Conservation (phyloP, 2,797 vertebrate genomes). For the Sebastiscus albofasciatus region DNA sequence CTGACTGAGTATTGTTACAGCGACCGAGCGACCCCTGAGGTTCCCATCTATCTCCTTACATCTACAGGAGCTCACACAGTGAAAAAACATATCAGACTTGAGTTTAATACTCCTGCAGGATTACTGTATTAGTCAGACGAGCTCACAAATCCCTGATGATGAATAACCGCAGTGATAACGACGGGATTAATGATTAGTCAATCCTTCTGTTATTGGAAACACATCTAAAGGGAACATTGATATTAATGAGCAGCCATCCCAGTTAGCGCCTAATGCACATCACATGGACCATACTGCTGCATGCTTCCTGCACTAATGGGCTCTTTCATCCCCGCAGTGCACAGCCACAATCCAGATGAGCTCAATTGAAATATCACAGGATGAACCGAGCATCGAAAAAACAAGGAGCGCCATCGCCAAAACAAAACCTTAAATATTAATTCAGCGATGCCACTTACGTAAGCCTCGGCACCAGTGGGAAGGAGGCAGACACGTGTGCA, state of each 20-base stretch:
- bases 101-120: conserved; percentile 11
- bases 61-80: not conserved
- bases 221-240: conserved; percentile 59
- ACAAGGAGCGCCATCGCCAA: conserved; percentile 44
- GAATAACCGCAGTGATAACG: conserved; percentile 24
- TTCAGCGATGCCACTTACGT: conserved; percentile 63
- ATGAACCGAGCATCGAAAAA: conserved; percentile 29
- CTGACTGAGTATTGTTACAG: conserved; percentile 11
- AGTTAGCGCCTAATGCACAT: conserved; percentile 54
- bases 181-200: conserved; percentile 47
- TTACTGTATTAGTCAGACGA: conserved; percentile 21
- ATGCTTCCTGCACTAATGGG: conserved; percentile 49
- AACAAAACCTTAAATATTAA: conserved; percentile 77
- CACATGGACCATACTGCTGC: conserved; percentile 61
- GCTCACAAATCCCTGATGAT: conserved; percentile 23
- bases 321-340: conserved; percentile 64
- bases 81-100: not conserved
- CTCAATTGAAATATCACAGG: conserved; percentile 62
- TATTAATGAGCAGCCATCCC: conserved; percentile 64
- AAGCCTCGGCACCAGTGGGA: conserved; percentile 46
- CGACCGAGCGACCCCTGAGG: not conserved
- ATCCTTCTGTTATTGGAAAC: conserved; percentile 52
- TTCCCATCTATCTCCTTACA: not conserved
- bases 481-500: conserved; percentile 44
- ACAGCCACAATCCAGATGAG: conserved; percentile 67